Percentiles rank a stretch among this genome's conserved stretches.
phyloP scores from a whole-genome alignment of 2,113 vertebrate genomes.

The Alethe diademata region DNA sequence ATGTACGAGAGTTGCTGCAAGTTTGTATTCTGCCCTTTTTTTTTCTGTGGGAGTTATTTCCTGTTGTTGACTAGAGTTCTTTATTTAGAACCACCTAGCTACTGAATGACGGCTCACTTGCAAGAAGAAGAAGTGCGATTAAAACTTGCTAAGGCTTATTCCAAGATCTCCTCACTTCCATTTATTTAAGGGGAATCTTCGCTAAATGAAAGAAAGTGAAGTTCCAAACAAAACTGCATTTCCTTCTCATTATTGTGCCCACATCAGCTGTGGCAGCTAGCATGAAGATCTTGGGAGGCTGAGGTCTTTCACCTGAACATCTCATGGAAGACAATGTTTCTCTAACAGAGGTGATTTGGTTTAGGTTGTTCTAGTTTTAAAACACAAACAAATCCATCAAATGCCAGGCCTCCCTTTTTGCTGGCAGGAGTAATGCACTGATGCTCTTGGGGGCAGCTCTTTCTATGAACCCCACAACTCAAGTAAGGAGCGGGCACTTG shows the following conservation, averaged over 20 bases:
- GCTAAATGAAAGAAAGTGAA: neutral
- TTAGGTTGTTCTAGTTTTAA: neutral
- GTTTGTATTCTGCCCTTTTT: constrained; percentile 88
- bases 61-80: constrained; percentile 99
- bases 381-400: neutral
- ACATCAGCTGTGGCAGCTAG: neutral
- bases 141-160: constrained; percentile 69
- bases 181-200: constrained; percentile 43
- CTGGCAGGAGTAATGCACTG: neutral
- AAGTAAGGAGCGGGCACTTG: neutral
- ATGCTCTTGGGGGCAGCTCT: neutral
- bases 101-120: constrained; percentile 76
- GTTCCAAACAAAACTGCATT: constrained; percentile 3
- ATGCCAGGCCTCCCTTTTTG: neutral
- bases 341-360: neutral
- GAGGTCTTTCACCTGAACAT: neutral
- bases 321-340: neutral
- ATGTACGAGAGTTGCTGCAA: constrained; percentile 85
- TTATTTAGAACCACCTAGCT: constrained; percentile 98
- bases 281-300: neutral
- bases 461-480: neutral
- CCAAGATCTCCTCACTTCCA: constrained; percentile 58
- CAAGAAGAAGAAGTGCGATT: constrained; percentile 72
- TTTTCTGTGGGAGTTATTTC: constrained; percentile 98
- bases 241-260: neutral